Base-by-base conservation (phyloP, 2,113 vertebrate genomes). In the Nannobrachium achirus region DNA sequence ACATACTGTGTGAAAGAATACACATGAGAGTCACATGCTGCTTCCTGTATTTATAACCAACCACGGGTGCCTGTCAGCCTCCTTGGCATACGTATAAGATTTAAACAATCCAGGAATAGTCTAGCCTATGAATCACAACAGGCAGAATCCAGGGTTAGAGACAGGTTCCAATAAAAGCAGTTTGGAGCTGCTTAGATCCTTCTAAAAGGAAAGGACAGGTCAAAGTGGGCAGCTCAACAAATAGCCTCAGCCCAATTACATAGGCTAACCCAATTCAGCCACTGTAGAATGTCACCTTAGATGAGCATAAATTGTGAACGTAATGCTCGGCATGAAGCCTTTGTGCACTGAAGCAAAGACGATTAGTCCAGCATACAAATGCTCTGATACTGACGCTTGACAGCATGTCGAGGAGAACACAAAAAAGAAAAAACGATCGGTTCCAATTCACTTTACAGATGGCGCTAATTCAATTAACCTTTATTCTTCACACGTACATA, bases 381-480 rank as follows among this genome's bases (percentile, higher is more conserved):
- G 53, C 73, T 50, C 16, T 51, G 51, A 65, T 59, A n/a, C 33
- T 7, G 62, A 82, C 44, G 46, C 60, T 55, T 73, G 67, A 66
- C 79, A 74, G 63, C 71, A 76, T 11, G 41, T 25, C 14, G 44
- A 46, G 62, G 46, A 61, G 51, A 53, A 6, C 14, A 53, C 19
- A 48, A 86, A 78, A 49, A 48, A 70, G 60, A 76, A 50, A 59
- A 41, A 77, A 76, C 69, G 81, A 76, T 80, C 76, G 71, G 55
- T 73, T 83, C 52, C 56, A 75, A 65, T 74, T 82, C 63, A 68
- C 78, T 82, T 79, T 66, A 71, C 65, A 73, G 62, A 72, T 59
- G 9, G 66, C 64, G n/a, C 19, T 75, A 66, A 80, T 69, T 82
- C 56, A 77, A 65, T 78, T 65, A 80, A 75, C 63, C 52, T 45